Evolutionary conservation across 1,140 invertebrate species (phyloP).

Genomic region (Ceratina japonica): DNA sequence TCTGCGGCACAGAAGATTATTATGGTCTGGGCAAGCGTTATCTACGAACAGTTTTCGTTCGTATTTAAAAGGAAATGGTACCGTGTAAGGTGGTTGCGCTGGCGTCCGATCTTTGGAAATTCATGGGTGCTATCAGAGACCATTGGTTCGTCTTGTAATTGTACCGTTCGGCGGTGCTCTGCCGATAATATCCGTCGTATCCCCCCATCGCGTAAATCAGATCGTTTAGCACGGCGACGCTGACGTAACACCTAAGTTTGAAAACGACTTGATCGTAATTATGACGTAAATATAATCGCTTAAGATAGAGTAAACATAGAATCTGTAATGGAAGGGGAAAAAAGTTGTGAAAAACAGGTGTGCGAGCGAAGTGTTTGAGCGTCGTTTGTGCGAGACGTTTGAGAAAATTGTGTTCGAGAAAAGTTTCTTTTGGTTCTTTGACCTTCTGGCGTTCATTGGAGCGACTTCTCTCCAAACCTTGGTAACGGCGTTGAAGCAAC

Average conservation of each 20-base stretch:
- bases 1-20: conserved; percentile 72
- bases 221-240: conserved; percentile 83
- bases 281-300: too few species aligned
- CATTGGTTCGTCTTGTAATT: conserved; percentile 84
- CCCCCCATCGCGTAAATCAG: conserved; percentile 88
- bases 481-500: conserved; percentile 83
- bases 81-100: conserved; percentile 82
- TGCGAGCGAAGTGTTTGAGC: not conserved
- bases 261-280: not conserved
- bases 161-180: conserved; percentile 88
- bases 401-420: too few species aligned
- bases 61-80: conserved; percentile 36
- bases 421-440: not conserved
- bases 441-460: conserved; percentile 84
- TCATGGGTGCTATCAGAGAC: conserved; percentile 83
- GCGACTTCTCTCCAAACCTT: conserved; percentile 84
- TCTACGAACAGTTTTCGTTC: not conserved
- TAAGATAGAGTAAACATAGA: too few species aligned
- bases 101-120: conserved; percentile 85
- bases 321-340: not conserved
- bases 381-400: not conserved
- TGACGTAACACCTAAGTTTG: conserved; percentile 82
- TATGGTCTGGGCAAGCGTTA: not conserved
- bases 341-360: not conserved
- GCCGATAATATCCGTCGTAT: conserved; percentile 86